Base-by-base conservation (phyloP, 30 jellyfish, hydroid and myxozoan genomes). In the Hydractinia symbiolongicarpus region DNA sequence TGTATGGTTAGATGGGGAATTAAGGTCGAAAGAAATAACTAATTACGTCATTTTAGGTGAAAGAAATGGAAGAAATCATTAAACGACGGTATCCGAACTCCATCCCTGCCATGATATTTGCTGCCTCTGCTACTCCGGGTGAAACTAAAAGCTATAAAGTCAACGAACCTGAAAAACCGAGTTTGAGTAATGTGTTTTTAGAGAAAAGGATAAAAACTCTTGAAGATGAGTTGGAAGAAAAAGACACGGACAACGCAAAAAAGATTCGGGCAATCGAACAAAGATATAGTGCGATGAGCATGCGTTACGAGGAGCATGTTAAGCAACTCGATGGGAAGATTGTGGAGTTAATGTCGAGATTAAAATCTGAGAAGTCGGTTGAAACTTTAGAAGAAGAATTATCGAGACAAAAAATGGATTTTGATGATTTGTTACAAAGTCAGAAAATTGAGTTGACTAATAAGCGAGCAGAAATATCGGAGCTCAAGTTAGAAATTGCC, bases 1-100 rank as follows among this genome's bases (percentile, higher is more conserved):
- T 30, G 44, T 30, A 30, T 30, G 44, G 44, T 1, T 30, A 2
- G 44, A 30, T 30, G 44, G 44, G 44, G 44, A 30, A 30, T 30
- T 30, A 30, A 30, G 44, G 44, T 30, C 44, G 44, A 30, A 30
- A 30, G 44, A 30, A 30, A 30, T 30, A 30, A 30, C 44, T 30
- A 30, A 30, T 30, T 30, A 30, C 44, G 44, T 30, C 44, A 21
- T 21, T n/a, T 5, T 51, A 88, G 96, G 89, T 66, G 8, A 83
- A 78, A n/a, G 96, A 88, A 79, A 88, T 82, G 95, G 96, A 88
- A 72, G 77, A 72, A 49, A 84, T 88, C 73, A 77, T 88, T 30
- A 57, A 54, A 4, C 82, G 70, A 49, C 89, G 96, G 7, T 82
- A 88, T 72, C 96, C 96, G 9, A 82, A 79, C 58, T 66, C 90